Conservation (phyloP, 2,888 invertebrate genomes). For the Erannis defoliaria region DNA sequence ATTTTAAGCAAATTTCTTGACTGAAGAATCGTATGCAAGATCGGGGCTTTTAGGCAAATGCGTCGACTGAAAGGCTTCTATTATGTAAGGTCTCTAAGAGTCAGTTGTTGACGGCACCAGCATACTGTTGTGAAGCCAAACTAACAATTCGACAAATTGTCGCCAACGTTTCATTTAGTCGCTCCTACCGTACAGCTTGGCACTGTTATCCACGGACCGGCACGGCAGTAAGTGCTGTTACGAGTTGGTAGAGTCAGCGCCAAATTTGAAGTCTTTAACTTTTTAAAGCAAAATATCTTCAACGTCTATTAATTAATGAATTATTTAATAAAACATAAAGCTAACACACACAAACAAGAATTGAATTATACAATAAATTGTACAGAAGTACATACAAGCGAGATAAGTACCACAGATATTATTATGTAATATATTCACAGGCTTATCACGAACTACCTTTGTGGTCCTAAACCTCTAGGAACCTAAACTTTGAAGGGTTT, state of each 20-base stretch:
- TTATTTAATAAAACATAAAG: too few relatives aligned
- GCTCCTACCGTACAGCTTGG: constrained; percentile 7
- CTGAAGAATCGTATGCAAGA: too few relatives aligned
- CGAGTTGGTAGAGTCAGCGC: neutral
- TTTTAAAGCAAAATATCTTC: neutral
- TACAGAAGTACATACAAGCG: too few relatives aligned
- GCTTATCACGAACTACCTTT: too few relatives aligned
- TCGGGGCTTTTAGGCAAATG: constrained; percentile 1
- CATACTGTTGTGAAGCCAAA: neutral
- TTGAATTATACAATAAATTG: too few relatives aligned
- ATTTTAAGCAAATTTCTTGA: too few relatives aligned
- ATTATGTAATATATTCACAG: too few relatives aligned
- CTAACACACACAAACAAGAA: too few relatives aligned
- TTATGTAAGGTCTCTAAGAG: neutral
- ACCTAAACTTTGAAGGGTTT: too few relatives aligned
- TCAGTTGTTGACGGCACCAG: neutral
- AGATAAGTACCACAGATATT: too few relatives aligned
- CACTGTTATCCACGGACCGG: neutral
- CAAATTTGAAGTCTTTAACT: neutral
- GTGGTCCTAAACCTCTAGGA: too few relatives aligned
- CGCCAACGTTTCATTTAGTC: constrained; percentile 9
- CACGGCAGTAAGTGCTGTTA: neutral
- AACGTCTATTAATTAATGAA: too few relatives aligned
- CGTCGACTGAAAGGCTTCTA: neutral
- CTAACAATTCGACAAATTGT: neutral